Evolutionary conservation across 2,797 vertebrate genomes (phyloP), one percentile per base, ranked within the genome.

Genomic region (Parauchenoglanis punctatus): DNA sequence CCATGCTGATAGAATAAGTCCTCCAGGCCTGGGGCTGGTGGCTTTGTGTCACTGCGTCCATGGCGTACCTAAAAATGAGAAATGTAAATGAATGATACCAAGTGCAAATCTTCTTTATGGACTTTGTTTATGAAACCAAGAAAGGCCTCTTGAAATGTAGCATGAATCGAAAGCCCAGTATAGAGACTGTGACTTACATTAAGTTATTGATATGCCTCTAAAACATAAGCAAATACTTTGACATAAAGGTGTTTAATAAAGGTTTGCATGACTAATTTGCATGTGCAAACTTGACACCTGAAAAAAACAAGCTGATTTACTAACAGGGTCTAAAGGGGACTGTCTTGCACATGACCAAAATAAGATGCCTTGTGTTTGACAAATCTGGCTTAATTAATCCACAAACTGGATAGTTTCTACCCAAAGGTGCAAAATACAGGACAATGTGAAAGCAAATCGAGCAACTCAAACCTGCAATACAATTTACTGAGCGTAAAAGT

Each of bases 1-100:
- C 95, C 95, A 20, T 95, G 85, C 89, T 59, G 89, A 91, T 95
- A 96, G 89, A 96, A 94, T 7, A 96, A 93, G 91, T 96, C 94
- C 93, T 96, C 96, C 3, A 96, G 93, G 85, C 95, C 96, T 0
- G 95, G 95, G 81, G 95, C 94, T 17, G 91, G 89, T 0, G 95
- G 95, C 84, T 89, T 92, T 68, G 92, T 95, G 92, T 95, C 94
- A 3, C 94, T 95, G 25, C 92, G 93, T 75, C 96, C 95, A 68
- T 90, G 87, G 72, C 95, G 92, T 63, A 97, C 95, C 96, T 96
- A 46, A 68, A 92, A 88, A 90, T 76, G 89, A 85, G 73, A 20
- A 49, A 31, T 18, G 28, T 54, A 7, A 15, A 56, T 31, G 17
- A 72, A 59, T 83, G 91, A 72, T 63, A 58, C 28, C 49, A 70